Conservation (phyloP, 2,888 invertebrate species). For the Gibbula magus region DNA sequence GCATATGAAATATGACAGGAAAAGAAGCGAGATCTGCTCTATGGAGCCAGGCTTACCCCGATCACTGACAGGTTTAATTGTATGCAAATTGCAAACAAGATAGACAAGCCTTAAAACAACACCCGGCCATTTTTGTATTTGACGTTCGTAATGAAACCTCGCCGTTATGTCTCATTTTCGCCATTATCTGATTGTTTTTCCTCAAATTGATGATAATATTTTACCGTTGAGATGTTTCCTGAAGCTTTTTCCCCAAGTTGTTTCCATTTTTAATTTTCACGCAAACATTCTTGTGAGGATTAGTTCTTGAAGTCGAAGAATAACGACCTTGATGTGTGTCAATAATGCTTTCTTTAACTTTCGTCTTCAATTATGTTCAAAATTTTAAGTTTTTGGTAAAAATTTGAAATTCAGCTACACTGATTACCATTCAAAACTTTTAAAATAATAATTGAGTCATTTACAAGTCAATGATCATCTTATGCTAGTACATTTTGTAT, state of each 20-base stretch:
- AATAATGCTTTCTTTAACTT: no score
- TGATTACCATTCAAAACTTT: no score
- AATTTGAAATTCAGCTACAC: no score
- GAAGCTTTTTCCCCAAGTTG: neutral
- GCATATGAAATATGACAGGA: neutral
- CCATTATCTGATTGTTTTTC: constrained; percentile 14
- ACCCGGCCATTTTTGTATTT: neutral
- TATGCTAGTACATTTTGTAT: no score
- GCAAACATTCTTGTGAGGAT: no score
- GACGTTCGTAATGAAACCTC: neutral
- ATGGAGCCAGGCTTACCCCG: neutral
- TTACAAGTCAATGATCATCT: no score
- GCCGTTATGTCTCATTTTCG: constrained; percentile 10
- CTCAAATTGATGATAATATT: neutral
- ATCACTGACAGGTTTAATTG: constrained; percentile 13
- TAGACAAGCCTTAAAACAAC: constrained; percentile 21
- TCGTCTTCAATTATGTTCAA: no score
- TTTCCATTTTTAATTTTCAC: no score
- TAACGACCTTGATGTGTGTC: no score
- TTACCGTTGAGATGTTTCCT: neutral
- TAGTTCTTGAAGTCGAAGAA: no score
- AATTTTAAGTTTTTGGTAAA: no score
- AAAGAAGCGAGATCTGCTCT: neutral
- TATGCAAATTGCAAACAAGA: constrained; percentile 6
- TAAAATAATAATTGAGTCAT: no score